A percentile compares a stretch with the other conserved stretches of the same genome.
These are phyloP conservation scores for Chloroclystis v-ata DNA, from an alignment of 2,888 invertebrate species.

Conservation along the genomic window DNA sequence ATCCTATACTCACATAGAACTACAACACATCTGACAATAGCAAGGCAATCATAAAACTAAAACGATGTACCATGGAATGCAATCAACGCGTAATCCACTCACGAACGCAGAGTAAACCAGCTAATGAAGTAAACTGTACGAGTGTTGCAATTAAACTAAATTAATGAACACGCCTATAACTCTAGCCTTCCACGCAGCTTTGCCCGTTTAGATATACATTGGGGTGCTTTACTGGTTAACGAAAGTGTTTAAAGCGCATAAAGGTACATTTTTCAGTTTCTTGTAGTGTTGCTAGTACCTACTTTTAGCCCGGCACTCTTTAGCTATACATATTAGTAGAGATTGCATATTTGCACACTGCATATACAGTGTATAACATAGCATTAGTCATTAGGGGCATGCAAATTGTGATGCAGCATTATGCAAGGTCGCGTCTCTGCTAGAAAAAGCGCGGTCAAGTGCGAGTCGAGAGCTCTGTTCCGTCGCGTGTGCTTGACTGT, in stretches of 20 bases:
- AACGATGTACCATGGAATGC: neutral
- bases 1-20: no score
- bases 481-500: neutral
- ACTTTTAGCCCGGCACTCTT: no score
- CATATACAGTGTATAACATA: no score
- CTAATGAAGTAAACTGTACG: constrained; percentile 9
- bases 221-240: no score
- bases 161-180: constrained; percentile 18
- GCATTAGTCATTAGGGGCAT: constrained; percentile 33
- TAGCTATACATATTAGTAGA: no score
- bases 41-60: neutral
- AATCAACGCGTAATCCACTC: neutral
- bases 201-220: no score
- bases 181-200: no score
- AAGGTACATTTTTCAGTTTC: no score
- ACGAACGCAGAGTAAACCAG: constrained; percentile 6
- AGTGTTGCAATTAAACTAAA: constrained; percentile 9
- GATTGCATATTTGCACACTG: no score
- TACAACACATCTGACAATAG: no score
- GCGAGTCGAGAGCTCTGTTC: constrained; percentile 9
- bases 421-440: constrained; percentile 37
- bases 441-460: constrained; percentile 31
- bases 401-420: constrained; percentile 39
- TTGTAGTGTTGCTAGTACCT: no score
- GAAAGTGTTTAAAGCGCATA: no score